Conservation (phyloP, 2,797 vertebrate genomes). For the Lepus oiostolus region DNA sequence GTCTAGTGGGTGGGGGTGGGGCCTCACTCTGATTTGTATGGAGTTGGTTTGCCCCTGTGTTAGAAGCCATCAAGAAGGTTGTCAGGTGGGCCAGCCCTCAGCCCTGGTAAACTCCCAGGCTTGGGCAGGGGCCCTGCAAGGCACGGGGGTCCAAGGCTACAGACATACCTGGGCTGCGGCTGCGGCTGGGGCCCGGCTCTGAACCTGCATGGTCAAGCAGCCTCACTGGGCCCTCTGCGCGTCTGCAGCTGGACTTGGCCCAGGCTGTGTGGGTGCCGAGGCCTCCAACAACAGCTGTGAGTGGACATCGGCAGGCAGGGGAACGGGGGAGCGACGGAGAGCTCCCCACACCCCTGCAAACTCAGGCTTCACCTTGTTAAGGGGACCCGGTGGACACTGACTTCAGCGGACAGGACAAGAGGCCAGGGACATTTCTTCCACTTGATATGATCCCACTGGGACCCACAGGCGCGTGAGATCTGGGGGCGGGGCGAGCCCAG, state of each 20-base stretch:
- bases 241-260: not conserved
- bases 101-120: too few species aligned
- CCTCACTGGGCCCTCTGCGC: too few species aligned
- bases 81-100: not conserved
- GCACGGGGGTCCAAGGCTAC: not conserved
- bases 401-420: not conserved
- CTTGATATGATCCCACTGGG: not conserved
- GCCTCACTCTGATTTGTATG: not conserved
- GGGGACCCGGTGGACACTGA: not conserved
- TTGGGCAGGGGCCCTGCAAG: not conserved
- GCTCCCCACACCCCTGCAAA: too few species aligned
- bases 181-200: not conserved
- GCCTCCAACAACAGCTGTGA: not conserved
- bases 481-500: not conserved
- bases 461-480: not conserved
- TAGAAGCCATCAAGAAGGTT: not conserved
- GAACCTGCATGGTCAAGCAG: not conserved
- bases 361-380: too few species aligned
- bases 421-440: not conserved
- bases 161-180: rapidly evolving
- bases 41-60: not conserved
- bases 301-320: not conserved
- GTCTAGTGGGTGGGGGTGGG: rapidly evolving
- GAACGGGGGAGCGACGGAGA: too few species aligned
- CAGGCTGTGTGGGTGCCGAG: not conserved